Conservation (phyloP, 2,888 invertebrate genomes). For the Drosophila pegasa region DNA sequence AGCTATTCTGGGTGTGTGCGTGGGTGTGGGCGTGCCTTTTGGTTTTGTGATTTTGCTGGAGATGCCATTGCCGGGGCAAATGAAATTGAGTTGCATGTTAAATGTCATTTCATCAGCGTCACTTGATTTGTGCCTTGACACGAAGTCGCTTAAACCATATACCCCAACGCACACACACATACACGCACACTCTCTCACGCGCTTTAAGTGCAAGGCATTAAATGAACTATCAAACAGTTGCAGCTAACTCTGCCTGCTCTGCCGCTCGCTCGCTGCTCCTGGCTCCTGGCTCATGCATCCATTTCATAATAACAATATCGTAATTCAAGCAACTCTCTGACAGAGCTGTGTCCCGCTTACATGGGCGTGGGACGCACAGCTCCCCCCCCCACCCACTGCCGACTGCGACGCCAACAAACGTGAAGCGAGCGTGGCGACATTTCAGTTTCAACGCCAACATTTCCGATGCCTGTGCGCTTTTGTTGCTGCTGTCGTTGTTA, state of each 20-base stretch:
- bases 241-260: conserved; percentile 50
- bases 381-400: conserved; percentile 6
- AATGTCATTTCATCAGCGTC: conserved; percentile 75
- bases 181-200: conserved; percentile 3
- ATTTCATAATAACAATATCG: conserved; percentile 82
- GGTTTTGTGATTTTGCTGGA: conserved; percentile 36
- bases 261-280: conserved; percentile 9
- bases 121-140: conserved; percentile 73
- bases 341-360: conserved; percentile 52
- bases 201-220: conserved; percentile 69
- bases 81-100: conserved; percentile 79
- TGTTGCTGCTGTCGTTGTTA: conserved; percentile 70
- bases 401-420: conserved; percentile 38
- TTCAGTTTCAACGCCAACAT: conserved; percentile 84
- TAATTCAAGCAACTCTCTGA: conserved; percentile 81
- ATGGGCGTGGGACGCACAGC: conserved; percentile 44
- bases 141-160: conserved; percentile 39
- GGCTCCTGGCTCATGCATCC: conserved; percentile 68
- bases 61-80: conserved; percentile 61
- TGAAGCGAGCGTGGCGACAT: conserved; percentile 69
- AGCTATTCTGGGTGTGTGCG: conserved; percentile 2
- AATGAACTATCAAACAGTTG: conserved; percentile 72
- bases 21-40: conserved; percentile 1
- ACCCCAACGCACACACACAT: neutral
- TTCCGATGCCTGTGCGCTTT: conserved; percentile 82